A percentile compares a stretch with the other conserved stretches of the same genome.
Evolutionary conservation across 2,113 vertebrate genomes (phyloP).

Genomic region (Artemisiospiza belli): DNA sequence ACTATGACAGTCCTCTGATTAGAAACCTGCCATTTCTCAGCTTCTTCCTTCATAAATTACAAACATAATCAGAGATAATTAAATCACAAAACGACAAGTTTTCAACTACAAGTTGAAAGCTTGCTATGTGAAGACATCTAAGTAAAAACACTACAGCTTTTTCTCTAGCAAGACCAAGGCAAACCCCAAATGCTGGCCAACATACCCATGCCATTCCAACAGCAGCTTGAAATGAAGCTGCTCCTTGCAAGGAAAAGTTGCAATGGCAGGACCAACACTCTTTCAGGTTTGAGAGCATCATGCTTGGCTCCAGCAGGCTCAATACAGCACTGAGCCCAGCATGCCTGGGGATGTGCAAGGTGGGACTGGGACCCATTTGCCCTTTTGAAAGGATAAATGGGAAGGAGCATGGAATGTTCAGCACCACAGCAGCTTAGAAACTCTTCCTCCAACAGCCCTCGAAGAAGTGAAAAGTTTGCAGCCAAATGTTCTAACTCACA

Average conservation of each 20-base stretch:
- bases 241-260: neutral
- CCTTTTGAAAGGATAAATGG: neutral
- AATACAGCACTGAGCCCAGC: fast-evolving
- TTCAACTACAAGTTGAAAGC: neutral
- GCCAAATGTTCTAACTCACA: neutral
- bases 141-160: neutral
- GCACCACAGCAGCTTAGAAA: neutral
- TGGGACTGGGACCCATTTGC: neutral
- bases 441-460: neutral
- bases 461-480: neutral
- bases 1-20: neutral
- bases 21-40: neutral
- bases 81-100: neutral
- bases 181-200: neutral
- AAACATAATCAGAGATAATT: neutral
- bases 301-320: neutral
- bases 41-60: neutral
- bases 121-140: neutral
- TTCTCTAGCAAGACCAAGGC: neutral
- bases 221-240: neutral
- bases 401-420: neutral
- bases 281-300: neutral
- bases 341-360: fast-evolving
- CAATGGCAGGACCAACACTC: neutral
- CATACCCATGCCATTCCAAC: neutral